Evolutionary conservation across 2,113 vertebrate species (phyloP).

Genomic region (Nettapus auritus): DNA sequence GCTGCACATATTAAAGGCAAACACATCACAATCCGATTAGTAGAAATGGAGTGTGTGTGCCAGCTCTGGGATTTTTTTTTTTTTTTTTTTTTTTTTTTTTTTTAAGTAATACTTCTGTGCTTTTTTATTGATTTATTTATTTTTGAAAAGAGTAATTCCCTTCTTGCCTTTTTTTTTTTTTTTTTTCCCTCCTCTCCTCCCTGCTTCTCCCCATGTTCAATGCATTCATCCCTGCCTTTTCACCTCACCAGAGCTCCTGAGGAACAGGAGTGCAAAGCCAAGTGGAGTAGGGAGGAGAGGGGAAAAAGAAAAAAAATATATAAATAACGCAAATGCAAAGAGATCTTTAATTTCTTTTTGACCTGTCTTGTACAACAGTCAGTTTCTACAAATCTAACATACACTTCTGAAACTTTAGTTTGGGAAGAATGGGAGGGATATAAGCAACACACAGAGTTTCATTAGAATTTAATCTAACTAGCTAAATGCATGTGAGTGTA

Average conservation of each 20-base stretch:
- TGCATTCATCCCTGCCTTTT: constrained; percentile 14
- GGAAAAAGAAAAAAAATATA: not conserved
- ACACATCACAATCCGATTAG: constrained; percentile 77
- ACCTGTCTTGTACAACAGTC: not conserved
- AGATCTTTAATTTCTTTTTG: constrained; percentile 29
- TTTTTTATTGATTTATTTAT: constrained; percentile 69
- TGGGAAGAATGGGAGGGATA: not conserved
- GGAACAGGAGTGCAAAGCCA: constrained; percentile 36
- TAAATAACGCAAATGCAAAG: not conserved
- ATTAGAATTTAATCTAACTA: constrained; percentile 25
- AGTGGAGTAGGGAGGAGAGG: not conserved
- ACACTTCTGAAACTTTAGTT: constrained; percentile 24
- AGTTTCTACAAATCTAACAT: constrained; percentile 18
- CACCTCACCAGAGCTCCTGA: not conserved
- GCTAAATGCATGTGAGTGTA: not conserved
- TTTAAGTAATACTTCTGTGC: constrained; percentile 46
- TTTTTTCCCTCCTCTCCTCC: not conserved
- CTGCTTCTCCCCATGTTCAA: not conserved
- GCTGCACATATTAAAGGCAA: constrained; percentile 92
- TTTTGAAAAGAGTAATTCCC: constrained; percentile 42
- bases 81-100: not conserved
- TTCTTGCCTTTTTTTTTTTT: constrained; percentile 44
- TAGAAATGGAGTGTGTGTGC: constrained; percentile 55
- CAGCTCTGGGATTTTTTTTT: constrained; percentile 4
- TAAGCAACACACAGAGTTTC: not conserved